Conservation (phyloP, 1,140 invertebrate species). For the Drosophila nigromelanica region DNA sequence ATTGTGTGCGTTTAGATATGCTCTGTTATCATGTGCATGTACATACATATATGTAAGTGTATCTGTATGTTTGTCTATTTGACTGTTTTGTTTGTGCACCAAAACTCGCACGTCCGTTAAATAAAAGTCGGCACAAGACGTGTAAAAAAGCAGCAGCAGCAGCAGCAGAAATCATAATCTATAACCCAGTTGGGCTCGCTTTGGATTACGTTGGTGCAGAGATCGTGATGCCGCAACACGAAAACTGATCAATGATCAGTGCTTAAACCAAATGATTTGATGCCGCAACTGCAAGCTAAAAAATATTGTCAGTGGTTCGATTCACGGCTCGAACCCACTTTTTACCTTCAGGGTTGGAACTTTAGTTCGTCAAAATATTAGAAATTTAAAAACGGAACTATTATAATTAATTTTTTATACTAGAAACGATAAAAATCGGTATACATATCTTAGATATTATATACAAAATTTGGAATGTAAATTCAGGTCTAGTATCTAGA, state of each 20-base stretch:
- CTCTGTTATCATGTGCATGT: slow-evolving; percentile 63
- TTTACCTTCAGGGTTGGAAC: no score
- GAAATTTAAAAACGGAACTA: no score
- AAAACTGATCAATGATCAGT: slow-evolving; percentile 21
- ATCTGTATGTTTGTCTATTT: slow-evolving; percentile 37
- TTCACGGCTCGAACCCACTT: no score
- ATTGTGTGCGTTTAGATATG: slow-evolving; percentile 50
- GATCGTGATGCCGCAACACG: slow-evolving; percentile 4
- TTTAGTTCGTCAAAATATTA: no score
- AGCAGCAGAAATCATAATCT: slow-evolving; percentile 53
- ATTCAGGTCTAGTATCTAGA: no score
- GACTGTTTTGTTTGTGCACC: slow-evolving; percentile 60
- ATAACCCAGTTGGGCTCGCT: background rate
- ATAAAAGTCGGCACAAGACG: slow-evolving; percentile 35
- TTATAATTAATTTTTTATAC: no score
- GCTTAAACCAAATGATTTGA: background rate
- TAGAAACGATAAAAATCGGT: no score
- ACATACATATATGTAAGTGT: slow-evolving; percentile 32
- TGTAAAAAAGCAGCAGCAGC: slow-evolving; percentile 44
- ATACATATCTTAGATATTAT: no score
- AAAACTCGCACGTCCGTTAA: slow-evolving; percentile 79
- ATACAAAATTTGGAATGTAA: no score
- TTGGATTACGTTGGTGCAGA: slow-evolving; percentile 18
- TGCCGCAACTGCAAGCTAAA: no score
- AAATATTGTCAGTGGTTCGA: no score